Base-by-base conservation (phyloP, 2,113 vertebrate genomes). In the Petromus typicus region DNA sequence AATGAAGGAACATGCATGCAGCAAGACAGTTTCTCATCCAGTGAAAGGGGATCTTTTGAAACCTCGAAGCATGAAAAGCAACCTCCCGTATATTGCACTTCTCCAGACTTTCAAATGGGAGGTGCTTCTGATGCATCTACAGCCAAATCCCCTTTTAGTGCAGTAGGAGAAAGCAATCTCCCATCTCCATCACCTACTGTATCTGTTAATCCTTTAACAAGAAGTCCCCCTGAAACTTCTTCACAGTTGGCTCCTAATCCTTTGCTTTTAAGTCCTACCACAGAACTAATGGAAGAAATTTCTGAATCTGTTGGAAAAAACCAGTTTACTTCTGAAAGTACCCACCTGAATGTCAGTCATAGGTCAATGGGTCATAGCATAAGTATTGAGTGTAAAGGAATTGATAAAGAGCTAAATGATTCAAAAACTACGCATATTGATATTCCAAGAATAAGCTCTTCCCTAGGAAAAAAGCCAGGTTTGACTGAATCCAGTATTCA, bases 11-110 rank as follows among this genome's bases (percentile, higher is more conserved):
- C 97, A 67, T 97, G 98, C 0, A 32, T 97, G 61, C 98, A 98
- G 3, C 98, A 98, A 95, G 98, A 98, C 25, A 75, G 87, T 90
- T 98, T 98, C 91, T 96, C 98, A 59, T 59, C 98, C 75, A 22
- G 54, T 30, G 98, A 99, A 84, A 98, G 98, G 93, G 98, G 97
- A 75, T 78, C 98, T 61, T 98, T 98, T 11, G 98, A 98, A 51
- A 88, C 98, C n/a, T 96, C 98, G 0, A 98, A 98, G 97, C 98
- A 98, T 43, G 99, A 99, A 18, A 98, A 98, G 90, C 98, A 98
- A 61, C 98, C 98, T 97, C 98, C 98, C 0, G 98, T 98, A 14
- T 99, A 99, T 98, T 99, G 99, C 98, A 99, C 98, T 98, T 99
- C 99, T 14, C 98, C 98, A 63, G 99, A 99, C 97, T 98, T 98